These are phyloP conservation scores for Centropyge bicolor DNA, from an alignment of 2,797 vertebrate genomes.

Conservation along the genomic window DNA sequence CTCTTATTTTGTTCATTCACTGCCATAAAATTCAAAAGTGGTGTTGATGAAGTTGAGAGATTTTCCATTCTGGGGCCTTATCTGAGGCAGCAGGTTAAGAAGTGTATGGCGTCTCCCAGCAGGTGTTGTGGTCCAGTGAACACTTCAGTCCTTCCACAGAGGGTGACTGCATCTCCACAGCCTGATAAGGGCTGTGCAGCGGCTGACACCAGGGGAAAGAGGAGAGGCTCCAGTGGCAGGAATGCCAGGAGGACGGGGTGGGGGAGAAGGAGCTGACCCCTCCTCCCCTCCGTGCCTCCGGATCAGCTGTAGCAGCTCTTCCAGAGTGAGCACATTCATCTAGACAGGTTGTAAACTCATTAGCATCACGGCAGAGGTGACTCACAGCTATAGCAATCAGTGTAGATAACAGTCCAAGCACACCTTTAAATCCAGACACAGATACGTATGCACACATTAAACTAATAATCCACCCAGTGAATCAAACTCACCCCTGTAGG, in stretches of 20 bases:
- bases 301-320: conserved; percentile 50
- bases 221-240: conserved; percentile 47
- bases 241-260: conserved; percentile 15
- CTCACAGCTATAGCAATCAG: conserved; percentile 8
- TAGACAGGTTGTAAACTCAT: conserved; percentile 77
- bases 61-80: conserved; percentile 40
- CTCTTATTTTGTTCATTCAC: background rate
- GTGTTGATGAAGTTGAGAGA: conserved; percentile 24
- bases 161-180: conserved; percentile 39
- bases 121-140: conserved; percentile 25
- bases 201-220: conserved; percentile 30
- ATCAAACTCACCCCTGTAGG: too few relatives aligned
- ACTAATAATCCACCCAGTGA: background rate
- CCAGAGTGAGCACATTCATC: conserved; percentile 43
- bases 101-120: conserved; percentile 18
- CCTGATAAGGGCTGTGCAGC: conserved; percentile 51
- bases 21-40: conserved; percentile 20
- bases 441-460: background rate
- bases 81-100: conserved; percentile 13
- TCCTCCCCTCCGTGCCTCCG: background rate
- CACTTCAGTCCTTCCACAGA: conserved; percentile 21
- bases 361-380: conserved; percentile 50
- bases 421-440: conserved; percentile 2
- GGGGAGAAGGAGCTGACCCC: background rate
- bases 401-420: background rate